A percentile compares a stretch with the other conserved stretches of the same genome.
phyloP scores from a whole-genome alignment of 2,888 invertebrate genomes.

The Drosophila atripex region DNA sequence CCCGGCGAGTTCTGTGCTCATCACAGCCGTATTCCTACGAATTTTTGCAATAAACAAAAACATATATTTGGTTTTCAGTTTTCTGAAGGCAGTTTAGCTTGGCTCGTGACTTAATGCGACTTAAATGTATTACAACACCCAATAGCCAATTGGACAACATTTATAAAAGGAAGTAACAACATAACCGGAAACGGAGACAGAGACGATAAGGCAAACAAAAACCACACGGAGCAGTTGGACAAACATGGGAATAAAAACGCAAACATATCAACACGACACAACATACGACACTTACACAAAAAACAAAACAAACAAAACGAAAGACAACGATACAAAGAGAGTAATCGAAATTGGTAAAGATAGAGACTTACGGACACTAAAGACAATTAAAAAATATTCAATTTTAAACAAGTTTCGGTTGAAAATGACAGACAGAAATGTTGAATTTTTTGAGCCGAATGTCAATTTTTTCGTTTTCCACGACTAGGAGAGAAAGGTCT shows the following conservation, averaged over 20 bases:
- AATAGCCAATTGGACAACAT: constrained; percentile 71
- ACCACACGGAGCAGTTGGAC: constrained; percentile 43
- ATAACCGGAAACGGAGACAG: constrained; percentile 29
- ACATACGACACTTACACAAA: constrained; percentile 19
- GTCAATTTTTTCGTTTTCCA: constrained; percentile 74
- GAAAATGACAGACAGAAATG: constrained; percentile 34
- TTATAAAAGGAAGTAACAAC: constrained; percentile 48
- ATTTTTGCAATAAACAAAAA: constrained; percentile 49
- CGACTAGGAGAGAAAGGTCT: not conserved
- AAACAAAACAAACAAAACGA: constrained; percentile 18
- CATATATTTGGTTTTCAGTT: constrained; percentile 22
- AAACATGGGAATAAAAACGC: constrained; percentile 39
- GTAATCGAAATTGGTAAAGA: constrained; percentile 23
- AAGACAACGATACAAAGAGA: constrained; percentile 37
- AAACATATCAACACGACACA: constrained; percentile 18
- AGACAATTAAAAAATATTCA: constrained; percentile 37
- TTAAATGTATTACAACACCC: constrained; percentile 57
- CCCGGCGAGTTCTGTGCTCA: constrained; percentile 84
- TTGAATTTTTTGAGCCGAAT: constrained; percentile 70
- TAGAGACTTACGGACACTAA: constrained; percentile 29
- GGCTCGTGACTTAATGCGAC: constrained; percentile 25
- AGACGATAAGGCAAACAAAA: constrained; percentile 38
- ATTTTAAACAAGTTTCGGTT: constrained; percentile 8
- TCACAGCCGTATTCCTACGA: constrained; percentile 84
- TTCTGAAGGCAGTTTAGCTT: constrained; percentile 38